Conservation (phyloP, 2,888 invertebrate genomes). For the Thera britannica region DNA sequence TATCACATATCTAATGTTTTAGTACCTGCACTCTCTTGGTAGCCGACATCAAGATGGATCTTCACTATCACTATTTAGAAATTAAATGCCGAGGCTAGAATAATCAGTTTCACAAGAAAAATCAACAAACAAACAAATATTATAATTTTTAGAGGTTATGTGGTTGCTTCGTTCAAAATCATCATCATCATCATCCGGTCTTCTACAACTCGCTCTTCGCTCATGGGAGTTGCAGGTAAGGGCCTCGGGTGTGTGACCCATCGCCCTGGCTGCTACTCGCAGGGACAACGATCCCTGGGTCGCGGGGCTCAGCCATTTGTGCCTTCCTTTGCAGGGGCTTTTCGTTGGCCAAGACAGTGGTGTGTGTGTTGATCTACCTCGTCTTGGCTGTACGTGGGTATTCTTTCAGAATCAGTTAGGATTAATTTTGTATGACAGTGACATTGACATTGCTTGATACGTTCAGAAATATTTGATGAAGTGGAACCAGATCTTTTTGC, state of each 20-base stretch:
- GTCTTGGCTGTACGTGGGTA: too few species aligned
- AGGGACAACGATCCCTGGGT: too few species aligned
- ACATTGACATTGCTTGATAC: neutral
- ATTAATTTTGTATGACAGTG: neutral
- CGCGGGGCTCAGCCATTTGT: too few species aligned
- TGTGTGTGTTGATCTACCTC: too few species aligned
- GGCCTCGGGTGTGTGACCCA: too few species aligned
- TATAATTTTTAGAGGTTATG: neutral
- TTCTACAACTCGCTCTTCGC: too few species aligned
- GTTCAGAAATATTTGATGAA: neutral
- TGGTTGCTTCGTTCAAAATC: neutral
- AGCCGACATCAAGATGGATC: conserved; percentile 60
- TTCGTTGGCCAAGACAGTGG: too few species aligned
- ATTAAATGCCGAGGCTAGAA: too few species aligned
- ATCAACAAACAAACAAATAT: neutral
- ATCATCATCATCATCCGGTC: neutral
- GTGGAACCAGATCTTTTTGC: neutral
- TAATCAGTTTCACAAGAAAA: neutral
- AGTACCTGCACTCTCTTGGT: conserved; percentile 74
- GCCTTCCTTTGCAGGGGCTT: too few species aligned
- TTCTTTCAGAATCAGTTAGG: too few species aligned
- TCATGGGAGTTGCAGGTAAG: too few species aligned
- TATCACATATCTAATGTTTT: conserved; percentile 21
- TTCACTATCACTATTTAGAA: neutral
- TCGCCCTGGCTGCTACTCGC: too few species aligned